Conservation (phyloP, 2,797 vertebrate species). For the Pristis pectinata region DNA sequence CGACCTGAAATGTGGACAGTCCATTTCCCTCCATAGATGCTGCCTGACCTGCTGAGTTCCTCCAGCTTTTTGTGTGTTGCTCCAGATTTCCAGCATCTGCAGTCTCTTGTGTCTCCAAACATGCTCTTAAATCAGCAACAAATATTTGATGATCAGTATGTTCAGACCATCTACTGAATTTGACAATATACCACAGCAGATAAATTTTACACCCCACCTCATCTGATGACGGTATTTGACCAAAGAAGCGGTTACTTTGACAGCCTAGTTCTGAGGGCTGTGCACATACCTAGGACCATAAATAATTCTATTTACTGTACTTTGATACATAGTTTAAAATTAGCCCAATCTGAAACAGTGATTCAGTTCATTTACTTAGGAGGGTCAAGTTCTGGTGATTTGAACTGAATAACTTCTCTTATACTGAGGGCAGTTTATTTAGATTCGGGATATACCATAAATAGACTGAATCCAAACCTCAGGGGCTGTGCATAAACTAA, state of each 20-base stretch:
- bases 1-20: too few species aligned
- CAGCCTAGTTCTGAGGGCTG: background rate
- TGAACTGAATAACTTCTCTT: conserved; percentile 19
- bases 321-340: background rate
- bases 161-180: background rate
- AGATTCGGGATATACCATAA: conserved; percentile 17
- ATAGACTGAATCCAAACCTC: background rate
- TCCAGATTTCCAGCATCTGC: too few species aligned
- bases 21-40: too few species aligned
- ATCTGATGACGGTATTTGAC: background rate
- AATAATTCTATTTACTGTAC: conserved; percentile 24
- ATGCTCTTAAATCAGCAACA: background rate
- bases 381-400: conserved; percentile 17
- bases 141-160: background rate
- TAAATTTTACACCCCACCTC: background rate
- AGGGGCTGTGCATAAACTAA: background rate
- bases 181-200: background rate
- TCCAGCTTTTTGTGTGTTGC: too few species aligned
- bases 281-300: background rate
- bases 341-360: background rate
- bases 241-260: background rate
- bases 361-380: conserved; percentile 9
- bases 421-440: background rate
- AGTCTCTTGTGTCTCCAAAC: background rate
- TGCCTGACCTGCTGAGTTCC: too few species aligned